Conservation (phyloP, 1,140 invertebrate species). For the Armadillidium nasatum region DNA sequence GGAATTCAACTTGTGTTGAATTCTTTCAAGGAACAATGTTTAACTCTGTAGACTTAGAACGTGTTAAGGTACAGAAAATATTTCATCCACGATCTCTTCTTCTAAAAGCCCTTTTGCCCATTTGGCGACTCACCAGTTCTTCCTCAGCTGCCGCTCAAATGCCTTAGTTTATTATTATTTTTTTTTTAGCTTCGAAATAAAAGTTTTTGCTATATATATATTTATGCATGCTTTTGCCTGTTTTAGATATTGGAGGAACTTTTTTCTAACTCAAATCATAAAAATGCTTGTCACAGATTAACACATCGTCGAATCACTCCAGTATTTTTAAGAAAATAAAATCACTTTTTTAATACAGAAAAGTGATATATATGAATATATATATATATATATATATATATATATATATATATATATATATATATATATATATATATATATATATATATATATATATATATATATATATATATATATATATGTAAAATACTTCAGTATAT, state of each 20-base stretch:
- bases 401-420: conserved; percentile 2
- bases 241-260: not conserved
- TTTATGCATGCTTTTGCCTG: not conserved
- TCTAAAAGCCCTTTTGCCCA: conserved; percentile 31
- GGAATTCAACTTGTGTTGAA: conserved; percentile 58
- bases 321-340: not conserved
- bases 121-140: conserved; percentile 9
- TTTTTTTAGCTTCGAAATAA: conserved; percentile 19
- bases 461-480: conserved; percentile 14
- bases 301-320: conserved; percentile 18
- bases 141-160: not conserved
- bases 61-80: conserved; percentile 52
- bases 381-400: not conserved
- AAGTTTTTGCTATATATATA: too few relatives aligned
- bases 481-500: too few relatives aligned
- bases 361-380: too few relatives aligned
- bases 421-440: conserved; percentile 11
- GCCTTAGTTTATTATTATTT: conserved; percentile 23
- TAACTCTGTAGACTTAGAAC: conserved; percentile 57
- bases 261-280: not conserved
- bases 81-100: conserved; percentile 7
- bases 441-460: conserved; percentile 15
- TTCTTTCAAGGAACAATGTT: conserved; percentile 59
- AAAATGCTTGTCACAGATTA: conserved; percentile 9
- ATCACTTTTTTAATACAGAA: too few relatives aligned